These are phyloP conservation scores for Parazoanthus swiftii DNA, from an alignment of 92 coral and sea anemone genomes.

Conservation along the genomic window DNA sequence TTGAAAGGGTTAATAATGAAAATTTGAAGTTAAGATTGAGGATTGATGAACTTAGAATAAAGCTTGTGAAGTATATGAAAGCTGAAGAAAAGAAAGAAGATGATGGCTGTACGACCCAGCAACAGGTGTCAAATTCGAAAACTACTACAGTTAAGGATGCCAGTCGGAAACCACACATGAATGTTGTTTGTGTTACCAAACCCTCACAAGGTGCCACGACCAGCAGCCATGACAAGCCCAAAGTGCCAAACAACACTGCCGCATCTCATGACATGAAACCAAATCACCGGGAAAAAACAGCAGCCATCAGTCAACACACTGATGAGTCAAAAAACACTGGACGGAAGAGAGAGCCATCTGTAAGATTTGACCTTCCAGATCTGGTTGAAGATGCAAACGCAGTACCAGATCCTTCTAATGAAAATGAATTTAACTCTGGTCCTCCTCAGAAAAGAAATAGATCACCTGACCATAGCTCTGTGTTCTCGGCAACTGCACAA, in stretches of 20 bases:
- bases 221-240: background rate
- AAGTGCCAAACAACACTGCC: background rate
- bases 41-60: conserved; percentile 83
- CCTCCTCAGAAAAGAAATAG: conserved; percentile 29
- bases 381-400: background rate
- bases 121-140: background rate
- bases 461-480: conserved; percentile 9
- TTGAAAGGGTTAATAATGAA: conserved; percentile 76
- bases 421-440: conserved; percentile 8
- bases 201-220: background rate
- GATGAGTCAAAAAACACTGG: background rate
- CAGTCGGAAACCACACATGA: background rate
- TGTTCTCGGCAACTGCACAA: conserved; percentile 18
- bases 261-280: background rate
- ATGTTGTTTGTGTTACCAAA: background rate
- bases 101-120: background rate
- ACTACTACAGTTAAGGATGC: background rate
- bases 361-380: conserved; percentile 18
- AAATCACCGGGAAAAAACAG: background rate
- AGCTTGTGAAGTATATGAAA: conserved; percentile 49
- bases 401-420: conserved; percentile 10
- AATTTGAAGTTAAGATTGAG: conserved; percentile 79
- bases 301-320: background rate
- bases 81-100: conserved; percentile 12
- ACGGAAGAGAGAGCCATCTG: conserved; percentile 19